phyloP scores from a whole-genome alignment of 1,140 invertebrate genomes.

The Halotydeus destructor region DNA sequence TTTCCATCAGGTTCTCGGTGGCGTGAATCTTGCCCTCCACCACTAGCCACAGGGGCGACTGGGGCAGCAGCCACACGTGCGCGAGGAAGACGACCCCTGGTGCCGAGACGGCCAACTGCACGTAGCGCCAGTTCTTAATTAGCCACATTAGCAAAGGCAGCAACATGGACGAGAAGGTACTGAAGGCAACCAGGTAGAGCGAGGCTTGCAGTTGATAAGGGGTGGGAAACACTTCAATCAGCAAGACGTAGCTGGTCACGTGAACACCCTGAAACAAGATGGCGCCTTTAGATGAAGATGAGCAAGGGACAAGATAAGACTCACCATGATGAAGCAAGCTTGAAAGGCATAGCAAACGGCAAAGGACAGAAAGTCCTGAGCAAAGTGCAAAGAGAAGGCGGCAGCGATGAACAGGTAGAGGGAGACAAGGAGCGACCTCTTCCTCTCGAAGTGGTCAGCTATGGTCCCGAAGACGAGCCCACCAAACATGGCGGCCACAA shows the following conservation, averaged over 20 bases:
- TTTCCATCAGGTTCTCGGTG: conserved; percentile 10
- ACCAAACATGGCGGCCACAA: conserved; percentile 31
- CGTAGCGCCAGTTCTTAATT: conserved; percentile 28
- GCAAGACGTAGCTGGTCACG: conserved; percentile 24
- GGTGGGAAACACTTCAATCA: conserved; percentile 31
- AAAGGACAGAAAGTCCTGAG: conserved; percentile 26
- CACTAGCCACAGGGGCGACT: conserved; percentile 15
- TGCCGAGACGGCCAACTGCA: conserved; percentile 27
- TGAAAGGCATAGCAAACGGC: conserved; percentile 30
- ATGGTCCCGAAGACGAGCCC: conserved; percentile 31
- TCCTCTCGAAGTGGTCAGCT: conserved; percentile 31
- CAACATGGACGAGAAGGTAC: conserved; percentile 2
- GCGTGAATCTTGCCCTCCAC: conserved; percentile 7
- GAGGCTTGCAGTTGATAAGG: conserved; percentile 28
- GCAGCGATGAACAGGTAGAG: conserved; percentile 17
- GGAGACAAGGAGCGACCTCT: conserved; percentile 25
- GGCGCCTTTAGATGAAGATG: background rate
- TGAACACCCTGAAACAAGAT: conserved; percentile 19
- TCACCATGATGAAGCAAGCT: conserved; percentile 30
- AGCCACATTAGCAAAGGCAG: conserved; percentile 17
- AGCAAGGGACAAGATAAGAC: conserved; percentile 4
- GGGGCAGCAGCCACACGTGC: conserved; percentile 23
- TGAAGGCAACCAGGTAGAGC: conserved; percentile 16
- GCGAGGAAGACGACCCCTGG: conserved; percentile 26
- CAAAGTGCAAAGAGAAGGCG: conserved; percentile 28